Evolutionary conservation across 2,888 invertebrate genomes (phyloP), one percentile per base, ranked within the genome.

Genomic region (Drosophila histrio): DNA sequence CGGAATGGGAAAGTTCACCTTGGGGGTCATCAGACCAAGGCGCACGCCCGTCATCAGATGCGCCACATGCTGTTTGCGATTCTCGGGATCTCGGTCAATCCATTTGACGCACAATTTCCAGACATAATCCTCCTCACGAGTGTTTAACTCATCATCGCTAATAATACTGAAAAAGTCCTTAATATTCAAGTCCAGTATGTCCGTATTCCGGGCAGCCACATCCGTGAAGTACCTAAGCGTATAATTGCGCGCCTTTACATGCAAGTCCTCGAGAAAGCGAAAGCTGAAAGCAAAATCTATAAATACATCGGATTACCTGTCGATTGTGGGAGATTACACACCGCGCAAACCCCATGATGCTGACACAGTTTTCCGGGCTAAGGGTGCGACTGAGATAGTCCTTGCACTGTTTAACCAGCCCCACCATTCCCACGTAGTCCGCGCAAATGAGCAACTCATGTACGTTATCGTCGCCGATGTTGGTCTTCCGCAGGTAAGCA

Each of bases 61-160:
- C 1, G 96, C 95, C 22, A 97, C 95, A 89, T 96, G 93, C 57
- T 93, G 93, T 91, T 95, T 95, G 43, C 98, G 94, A 15, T 92
- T 92, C 19, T 95, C 94, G 0, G 96, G 94, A 79, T 96, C 95
- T 78, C 95, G 93, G 83, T 97, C 95, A 60, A 98, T 96, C 98
- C 98, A 98, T 44, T 96, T 94, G 53, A 97, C 91, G 17, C 97
- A 95, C 26, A 96, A 93, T 88, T 97, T 96, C 97, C 97, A 97
- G 0, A 97, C 97, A 0, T 94, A 94, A 90, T 97, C 97, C 90
- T 98, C 98, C 87, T 95, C 96, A 79, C 96, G 96, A 0, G 96
- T 96, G 90, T 97, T 97, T 28, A 98, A 92, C 88, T 97, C 95
- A 88, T 97, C 97, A 52, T 96, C 95, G 44, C 95, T 94, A 69